Base-by-base conservation (phyloP, 2,797 vertebrate genomes). In the Leptoclinus maculatus region DNA sequence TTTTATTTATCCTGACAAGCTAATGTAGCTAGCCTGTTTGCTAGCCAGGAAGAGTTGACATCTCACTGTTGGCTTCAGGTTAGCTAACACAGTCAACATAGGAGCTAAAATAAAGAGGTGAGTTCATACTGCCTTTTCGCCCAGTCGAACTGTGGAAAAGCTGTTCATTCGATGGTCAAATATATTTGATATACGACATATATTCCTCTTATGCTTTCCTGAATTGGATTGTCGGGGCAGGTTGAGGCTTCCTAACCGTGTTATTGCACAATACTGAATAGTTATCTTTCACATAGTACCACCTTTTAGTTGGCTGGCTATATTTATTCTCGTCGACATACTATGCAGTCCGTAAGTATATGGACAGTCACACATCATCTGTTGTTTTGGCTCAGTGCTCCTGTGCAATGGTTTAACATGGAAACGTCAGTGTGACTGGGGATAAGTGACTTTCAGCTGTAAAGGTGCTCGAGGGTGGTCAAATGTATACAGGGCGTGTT, bases 91-190 rank as follows among this genome's bases (percentile, higher is more conserved):
- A 83, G 85, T 87, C 82, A 90, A 62, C 83, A 85, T 59, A 83
- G 82, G 83, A 86, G 78, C 85, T 71, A 60, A 51, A 80, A 63
- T 80, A 86, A 87, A 91, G 68, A 89, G 93, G 94, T 94, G 72
- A 91, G 93, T 90, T 34, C 9, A 41, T 21, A 2, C 9, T 9
- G 12, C 1, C 13, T 54, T 63, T 51, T 66, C 47, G 1, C 9
- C 2, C 7, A 2, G 29, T 78, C 0, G 6, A 14, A 54, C 12
- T 7, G 0, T 14, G 3, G 8, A 41, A 57, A 51, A 5, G 0
- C 5, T 12, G 2, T 13, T 36, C 1, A 9, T 59, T 29, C 1
- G 4, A 49, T n/a, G 19, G 66, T 27, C 1, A 29, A 2, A 19
- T 51, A 2, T 43, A 9, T 56, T 34, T 66, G 4, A 41, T 29